Conservation (phyloP, 1,140 invertebrate genomes). For the Steinernema khuongi region DNA sequence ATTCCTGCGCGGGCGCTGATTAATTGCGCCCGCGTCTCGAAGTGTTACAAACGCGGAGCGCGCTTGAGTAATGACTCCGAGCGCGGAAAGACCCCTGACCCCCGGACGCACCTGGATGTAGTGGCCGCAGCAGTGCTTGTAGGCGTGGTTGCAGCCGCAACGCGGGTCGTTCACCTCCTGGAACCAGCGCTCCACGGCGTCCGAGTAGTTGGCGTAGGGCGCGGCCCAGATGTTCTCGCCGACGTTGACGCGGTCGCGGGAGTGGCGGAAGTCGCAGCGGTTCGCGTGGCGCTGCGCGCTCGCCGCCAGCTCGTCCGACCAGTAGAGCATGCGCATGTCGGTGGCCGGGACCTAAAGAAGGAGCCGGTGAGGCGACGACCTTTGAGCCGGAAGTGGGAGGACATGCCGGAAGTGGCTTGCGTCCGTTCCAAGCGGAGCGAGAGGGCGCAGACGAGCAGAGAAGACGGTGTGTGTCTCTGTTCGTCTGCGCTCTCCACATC, state of each 20-base stretch:
- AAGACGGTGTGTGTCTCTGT: constrained; percentile 26
- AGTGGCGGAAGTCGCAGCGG: constrained; percentile 57
- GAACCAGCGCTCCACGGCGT: constrained; percentile 55
- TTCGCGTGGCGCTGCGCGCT: constrained; percentile 56
- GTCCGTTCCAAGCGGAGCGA: background rate
- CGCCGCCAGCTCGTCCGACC: constrained; percentile 54
- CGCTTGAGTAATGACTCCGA: constrained; percentile 1
- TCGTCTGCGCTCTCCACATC: no score
- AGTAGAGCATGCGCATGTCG: constrained; percentile 58
- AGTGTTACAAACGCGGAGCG: constrained; percentile 10
- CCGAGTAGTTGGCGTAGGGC: constrained; percentile 57
- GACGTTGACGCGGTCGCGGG: constrained; percentile 52
- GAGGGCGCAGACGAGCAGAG: no score
- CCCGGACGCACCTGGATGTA: constrained; percentile 51
- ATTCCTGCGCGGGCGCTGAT: background rate
- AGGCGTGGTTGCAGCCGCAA: constrained; percentile 55
- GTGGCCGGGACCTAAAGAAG: constrained; percentile 54
- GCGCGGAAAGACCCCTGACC: background rate
- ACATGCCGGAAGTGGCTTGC: constrained; percentile 24
- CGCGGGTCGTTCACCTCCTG: constrained; percentile 57
- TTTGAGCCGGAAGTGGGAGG: background rate
- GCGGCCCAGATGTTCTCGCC: constrained; percentile 59
- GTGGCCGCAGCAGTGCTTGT: constrained; percentile 59
- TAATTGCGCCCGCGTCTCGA: constrained; percentile 10
- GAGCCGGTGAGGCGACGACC: background rate